Evolutionary conservation across 2,113 vertebrate genomes (phyloP), one percentile per base, ranked within the genome.

Genomic region (Lepidothrix coronata): DNA sequence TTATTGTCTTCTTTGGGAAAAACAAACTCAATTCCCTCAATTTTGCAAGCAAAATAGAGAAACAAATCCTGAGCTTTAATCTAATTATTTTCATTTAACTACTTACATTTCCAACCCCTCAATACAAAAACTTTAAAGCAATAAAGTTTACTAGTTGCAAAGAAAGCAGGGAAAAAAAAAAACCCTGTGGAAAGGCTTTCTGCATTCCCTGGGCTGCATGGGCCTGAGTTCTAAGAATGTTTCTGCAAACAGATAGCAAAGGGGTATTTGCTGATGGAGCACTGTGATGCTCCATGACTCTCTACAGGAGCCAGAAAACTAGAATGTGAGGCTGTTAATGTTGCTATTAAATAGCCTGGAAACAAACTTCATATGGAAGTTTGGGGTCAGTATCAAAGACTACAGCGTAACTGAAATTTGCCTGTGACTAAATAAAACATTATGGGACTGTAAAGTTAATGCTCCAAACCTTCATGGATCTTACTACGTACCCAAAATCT

Each of bases 391-490:
- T 49, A 33, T 33, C 5, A 54, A 35, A 31, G 30, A 27, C 11
- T 23, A 3, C 43, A 73, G 20, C 2, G 1, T 5, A 22, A 48
- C 20, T 77, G 49, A 55, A n/a, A 61, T 27, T 12, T 1, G 0
- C 15, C 48, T 43, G 39, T 31, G 51, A 12, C 30, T 43, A 67
- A 77, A 41, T 3, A 54, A 62, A 61, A 20, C 11, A n/a, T 24
- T 57, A 16, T 12, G 55, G 2, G 9, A 46, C 61, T n/a, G 8
- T 14, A n/a, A 33, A 68, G 24, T 5, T 49, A 24, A 44, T 0
- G 0, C 30, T 78, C n/a, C 19, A 30, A 31, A 37, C 9, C 31
- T 73, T 27, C 49, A 22, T 4, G 11, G 28, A 31, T 14, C 33
- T 92, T 31, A 52, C 2, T 2, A 5, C 20, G 18, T 8, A 31